Conservation (phyloP, 2,113 vertebrate species). For the Chelonoidis abingdonii region DNA sequence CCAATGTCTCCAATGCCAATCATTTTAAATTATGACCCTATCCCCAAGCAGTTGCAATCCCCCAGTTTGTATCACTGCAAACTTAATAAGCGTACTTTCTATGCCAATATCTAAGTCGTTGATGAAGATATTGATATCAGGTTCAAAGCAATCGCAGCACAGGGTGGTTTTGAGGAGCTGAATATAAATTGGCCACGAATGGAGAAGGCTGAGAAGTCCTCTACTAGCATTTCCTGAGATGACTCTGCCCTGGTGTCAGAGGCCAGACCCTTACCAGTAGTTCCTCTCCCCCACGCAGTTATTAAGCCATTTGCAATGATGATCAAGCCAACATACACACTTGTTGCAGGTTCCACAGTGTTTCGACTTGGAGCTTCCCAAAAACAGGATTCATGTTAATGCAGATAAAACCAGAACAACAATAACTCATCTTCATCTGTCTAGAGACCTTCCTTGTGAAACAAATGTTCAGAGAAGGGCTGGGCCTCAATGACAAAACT, state of each 20-base stretch:
- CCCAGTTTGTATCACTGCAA: too few relatives aligned
- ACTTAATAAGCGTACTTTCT: too few relatives aligned
- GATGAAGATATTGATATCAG: too few relatives aligned
- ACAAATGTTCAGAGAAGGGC: neutral
- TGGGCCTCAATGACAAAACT: neutral
- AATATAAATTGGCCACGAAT: neutral
- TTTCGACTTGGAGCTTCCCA: constrained; percentile 91
- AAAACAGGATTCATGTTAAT: constrained; percentile 26
- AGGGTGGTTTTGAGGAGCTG: neutral
- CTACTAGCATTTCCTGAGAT: neutral
- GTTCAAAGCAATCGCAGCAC: neutral
- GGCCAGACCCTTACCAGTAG: constrained; percentile 84
- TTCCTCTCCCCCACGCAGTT: constrained; percentile 98
- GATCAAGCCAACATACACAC: constrained; percentile 95
- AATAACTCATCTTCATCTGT: neutral
- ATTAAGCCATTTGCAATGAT: constrained; percentile 99
- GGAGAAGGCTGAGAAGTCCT: neutral
- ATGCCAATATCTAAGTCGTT: too few relatives aligned
- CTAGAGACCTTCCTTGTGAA: neutral
- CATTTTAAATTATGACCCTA: too few relatives aligned
- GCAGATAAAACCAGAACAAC: neutral
- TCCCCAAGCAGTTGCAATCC: too few relatives aligned
- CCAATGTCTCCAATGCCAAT: too few relatives aligned
- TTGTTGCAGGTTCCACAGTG: constrained; percentile 98
- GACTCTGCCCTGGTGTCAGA: neutral